Base-by-base conservation (phyloP, 2,113 vertebrate species). In the Scatophagus argus region DNA sequence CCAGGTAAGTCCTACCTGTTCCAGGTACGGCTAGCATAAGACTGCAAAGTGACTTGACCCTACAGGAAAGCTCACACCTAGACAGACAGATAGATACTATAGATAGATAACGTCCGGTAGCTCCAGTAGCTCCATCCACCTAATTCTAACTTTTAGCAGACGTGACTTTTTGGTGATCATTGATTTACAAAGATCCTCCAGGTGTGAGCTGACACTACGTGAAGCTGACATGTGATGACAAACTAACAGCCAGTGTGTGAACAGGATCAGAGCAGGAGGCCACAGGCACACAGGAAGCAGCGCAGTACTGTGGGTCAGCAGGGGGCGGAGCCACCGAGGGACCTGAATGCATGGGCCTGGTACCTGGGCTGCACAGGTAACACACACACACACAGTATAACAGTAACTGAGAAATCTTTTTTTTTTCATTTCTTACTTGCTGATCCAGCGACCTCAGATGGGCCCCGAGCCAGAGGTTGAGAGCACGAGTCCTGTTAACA, bases 1-100 rank as follows among this genome's bases (percentile, higher is more conserved):
- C 25, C 29, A 69, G 56, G 80, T 83, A 56, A 86, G 73, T 81
- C 38, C 65, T 17, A 55, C 3, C 3, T 77, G 17, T 77, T 25
- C 2, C 10, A 51, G 17, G 34, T 44, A 43, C n/a, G n/a, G n/a
- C n/a, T n/a, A n/a, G n/a, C n/a, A n/a, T n/a, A n/a, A n/a, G n/a
- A n/a, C n/a, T n/a, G n/a, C n/a, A n/a, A n/a, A n/a, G n/a, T n/a
- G n/a, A n/a, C n/a, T n/a, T n/a, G n/a, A n/a, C n/a, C n/a, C n/a
- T n/a, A n/a, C n/a, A n/a, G n/a, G n/a, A n/a, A n/a, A n/a, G n/a
- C n/a, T n/a, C n/a, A n/a, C n/a, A n/a, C n/a, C n/a, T n/a, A n/a
- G n/a, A n/a, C n/a, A n/a, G n/a, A n/a, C n/a, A n/a, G n/a, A n/a
- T n/a, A n/a, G n/a, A n/a, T n/a, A n/a, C n/a, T n/a, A n/a, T n/a